A percentile compares a stretch with the other conserved stretches of the same genome.
These are phyloP conservation scores for Luffia ferchaultella DNA, from an alignment of 2,888 invertebrate species.

Conservation along the genomic window DNA sequence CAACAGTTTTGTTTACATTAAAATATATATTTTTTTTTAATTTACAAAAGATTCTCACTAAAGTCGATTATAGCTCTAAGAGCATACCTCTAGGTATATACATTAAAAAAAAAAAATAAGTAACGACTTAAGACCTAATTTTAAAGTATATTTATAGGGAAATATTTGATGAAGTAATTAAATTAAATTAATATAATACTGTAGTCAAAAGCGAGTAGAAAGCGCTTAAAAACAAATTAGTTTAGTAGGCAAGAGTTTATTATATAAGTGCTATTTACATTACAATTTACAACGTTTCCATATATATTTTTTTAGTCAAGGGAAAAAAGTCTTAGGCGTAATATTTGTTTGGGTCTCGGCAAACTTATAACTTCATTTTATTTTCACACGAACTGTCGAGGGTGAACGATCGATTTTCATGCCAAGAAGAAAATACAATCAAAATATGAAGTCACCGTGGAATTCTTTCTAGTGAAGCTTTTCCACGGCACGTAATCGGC, in stretches of 20 bases:
- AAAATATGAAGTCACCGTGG: too few species aligned
- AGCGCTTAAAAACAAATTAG: background rate
- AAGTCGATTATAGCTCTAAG: slow-evolving; percentile 3
- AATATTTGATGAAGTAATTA: background rate
- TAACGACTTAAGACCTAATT: background rate
- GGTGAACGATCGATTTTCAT: background rate
- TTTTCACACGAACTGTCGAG: background rate
- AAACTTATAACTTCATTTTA: background rate
- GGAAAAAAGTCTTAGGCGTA: background rate
- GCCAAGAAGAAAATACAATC: too few species aligned
- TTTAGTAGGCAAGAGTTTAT: background rate
- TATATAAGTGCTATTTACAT: background rate
- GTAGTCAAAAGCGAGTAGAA: background rate
- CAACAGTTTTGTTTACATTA: slow-evolving; percentile 29
- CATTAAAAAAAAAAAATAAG: background rate
- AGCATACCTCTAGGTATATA: background rate
- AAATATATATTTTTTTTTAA: slow-evolving; percentile 14
- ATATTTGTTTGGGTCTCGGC: background rate
- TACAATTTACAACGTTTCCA: background rate
- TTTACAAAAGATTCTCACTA: background rate
- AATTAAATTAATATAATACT: background rate
- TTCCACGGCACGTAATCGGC: too few species aligned
- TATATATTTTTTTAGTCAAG: too few species aligned
- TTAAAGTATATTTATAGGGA: too few species aligned
- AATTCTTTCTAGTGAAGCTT: too few species aligned